phyloP scores from a whole-genome alignment of 2,113 vertebrate species.

The Pachyramphus minor region DNA sequence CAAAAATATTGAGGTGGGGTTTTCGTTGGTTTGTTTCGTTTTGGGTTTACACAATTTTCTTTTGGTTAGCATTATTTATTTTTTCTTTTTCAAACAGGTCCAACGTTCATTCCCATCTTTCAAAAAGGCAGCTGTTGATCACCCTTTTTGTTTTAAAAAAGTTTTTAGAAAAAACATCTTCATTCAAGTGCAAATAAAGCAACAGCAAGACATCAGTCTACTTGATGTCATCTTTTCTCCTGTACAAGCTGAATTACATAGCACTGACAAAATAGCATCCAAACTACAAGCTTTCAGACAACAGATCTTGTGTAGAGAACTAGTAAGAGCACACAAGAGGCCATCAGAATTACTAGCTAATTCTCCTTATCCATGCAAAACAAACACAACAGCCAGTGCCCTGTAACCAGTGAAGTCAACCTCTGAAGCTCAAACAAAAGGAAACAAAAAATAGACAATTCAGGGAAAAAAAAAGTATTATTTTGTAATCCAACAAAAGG shows the following conservation, averaged over 20 bases:
- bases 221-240: not conserved
- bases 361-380: not conserved
- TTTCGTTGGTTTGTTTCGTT: not conserved
- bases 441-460: not conserved
- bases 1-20: fast-evolving
- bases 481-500: not conserved
- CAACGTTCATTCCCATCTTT: not conserved
- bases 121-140: not conserved
- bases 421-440: not conserved
- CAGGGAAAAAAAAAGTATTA: not conserved
- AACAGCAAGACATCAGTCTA: not conserved
- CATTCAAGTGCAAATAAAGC: not conserved
- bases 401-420: not conserved
- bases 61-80: not conserved
- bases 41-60: not conserved
- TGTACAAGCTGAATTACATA: not conserved
- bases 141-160: not conserved
- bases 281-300: not conserved
- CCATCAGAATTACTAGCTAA: not conserved
- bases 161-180: not conserved
- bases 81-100: not conserved
- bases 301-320: not conserved
- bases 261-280: not conserved
- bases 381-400: not conserved
- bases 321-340: not conserved